These are phyloP conservation scores for Horisme vitalbata DNA, from an alignment of 2,888 invertebrate species.

Conservation along the genomic window DNA sequence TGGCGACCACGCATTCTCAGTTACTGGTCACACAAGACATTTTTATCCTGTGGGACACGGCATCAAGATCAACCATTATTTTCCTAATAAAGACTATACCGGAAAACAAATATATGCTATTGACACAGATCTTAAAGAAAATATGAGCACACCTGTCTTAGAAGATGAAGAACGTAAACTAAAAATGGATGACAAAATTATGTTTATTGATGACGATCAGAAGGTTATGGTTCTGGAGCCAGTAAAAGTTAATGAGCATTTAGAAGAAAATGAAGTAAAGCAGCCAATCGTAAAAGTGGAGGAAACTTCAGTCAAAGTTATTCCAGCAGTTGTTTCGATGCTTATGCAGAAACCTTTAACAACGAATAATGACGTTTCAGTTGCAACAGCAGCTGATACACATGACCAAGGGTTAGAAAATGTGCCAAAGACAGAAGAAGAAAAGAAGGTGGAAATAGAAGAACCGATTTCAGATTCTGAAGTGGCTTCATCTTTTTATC, in stretches of 20 bases:
- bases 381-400: constrained; percentile 27
- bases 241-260: constrained; percentile 26
- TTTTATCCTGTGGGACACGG: constrained; percentile 62
- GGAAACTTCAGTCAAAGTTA: constrained; percentile 33
- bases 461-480: constrained; percentile 58
- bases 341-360: constrained; percentile 31
- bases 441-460: constrained; percentile 37
- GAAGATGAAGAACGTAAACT: constrained; percentile 39
- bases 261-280: constrained; percentile 33
- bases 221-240: constrained; percentile 43
- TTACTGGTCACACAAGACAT: constrained; percentile 60
- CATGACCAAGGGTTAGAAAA: constrained; percentile 18
- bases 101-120: constrained; percentile 28
- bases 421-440: constrained; percentile 24
- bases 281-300: constrained; percentile 35
- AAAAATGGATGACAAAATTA: constrained; percentile 34
- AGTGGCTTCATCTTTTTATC: constrained; percentile 70
- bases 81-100: constrained; percentile 56
- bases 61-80: constrained; percentile 68
- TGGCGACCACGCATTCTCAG: constrained; percentile 64
- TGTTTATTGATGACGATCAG: constrained; percentile 36
- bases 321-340: constrained; percentile 46
- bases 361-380: constrained; percentile 24
- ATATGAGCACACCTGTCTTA: constrained; percentile 42
- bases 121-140: constrained; percentile 34